Conservation (phyloP, 2,797 vertebrate genomes). For the Nannoperca australis region DNA sequence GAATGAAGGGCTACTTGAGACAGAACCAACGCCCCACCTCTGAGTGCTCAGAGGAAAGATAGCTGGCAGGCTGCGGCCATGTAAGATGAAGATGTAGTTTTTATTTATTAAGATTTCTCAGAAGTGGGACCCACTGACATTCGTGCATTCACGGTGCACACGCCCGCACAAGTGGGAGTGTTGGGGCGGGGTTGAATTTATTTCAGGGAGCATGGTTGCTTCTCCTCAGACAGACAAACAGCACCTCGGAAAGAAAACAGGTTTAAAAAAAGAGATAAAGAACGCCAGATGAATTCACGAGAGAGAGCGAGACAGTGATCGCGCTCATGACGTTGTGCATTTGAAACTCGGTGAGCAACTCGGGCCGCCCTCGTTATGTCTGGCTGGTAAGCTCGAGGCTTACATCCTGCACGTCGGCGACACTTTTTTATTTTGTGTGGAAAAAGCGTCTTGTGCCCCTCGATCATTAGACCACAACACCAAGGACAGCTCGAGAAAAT, state of each 20-base stretch:
- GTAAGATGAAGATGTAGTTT: slow-evolving; percentile 64
- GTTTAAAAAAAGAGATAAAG: neutral
- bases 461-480: neutral
- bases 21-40: slow-evolving; percentile 59
- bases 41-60: slow-evolving; percentile 41
- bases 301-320: neutral
- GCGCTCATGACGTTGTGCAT: slow-evolving; percentile 21
- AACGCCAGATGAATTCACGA: neutral
- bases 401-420: neutral
- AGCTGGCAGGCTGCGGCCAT: slow-evolving; percentile 46
- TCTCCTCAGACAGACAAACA: neutral
- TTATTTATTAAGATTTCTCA: slow-evolving; percentile 42
- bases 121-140: neutral
- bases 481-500: neutral
- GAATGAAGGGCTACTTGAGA: slow-evolving; percentile 72
- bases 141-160: neutral
- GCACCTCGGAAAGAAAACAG: neutral
- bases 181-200: neutral
- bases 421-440: neutral
- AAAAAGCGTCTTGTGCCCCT: neutral
- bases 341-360: neutral
- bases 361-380: slow-evolving; percentile 46
- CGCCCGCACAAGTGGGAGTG: neutral
- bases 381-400: slow-evolving; percentile 23
- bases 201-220: too few species aligned